Conservation (phyloP, 2,797 vertebrate species). For the Malacoraja senta region DNA sequence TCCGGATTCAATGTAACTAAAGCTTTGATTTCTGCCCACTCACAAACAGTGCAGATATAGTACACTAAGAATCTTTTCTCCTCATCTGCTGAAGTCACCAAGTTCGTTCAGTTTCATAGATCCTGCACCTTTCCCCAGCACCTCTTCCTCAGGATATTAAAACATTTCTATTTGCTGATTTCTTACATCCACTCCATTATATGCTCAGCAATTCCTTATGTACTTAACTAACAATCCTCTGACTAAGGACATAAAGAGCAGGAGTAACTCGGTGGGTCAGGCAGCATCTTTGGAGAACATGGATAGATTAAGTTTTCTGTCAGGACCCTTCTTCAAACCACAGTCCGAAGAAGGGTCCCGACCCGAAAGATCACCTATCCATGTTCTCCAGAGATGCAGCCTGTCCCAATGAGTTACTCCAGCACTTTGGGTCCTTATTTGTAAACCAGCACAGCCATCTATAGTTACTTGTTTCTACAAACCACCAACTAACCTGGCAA, state of each 20-base stretch:
- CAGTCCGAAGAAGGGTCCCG: too few relatives aligned
- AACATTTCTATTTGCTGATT: background rate
- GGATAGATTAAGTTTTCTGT: too few relatives aligned
- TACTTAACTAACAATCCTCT: background rate
- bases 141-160: background rate
- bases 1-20: background rate
- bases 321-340: too few relatives aligned
- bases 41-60: background rate
- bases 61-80: background rate
- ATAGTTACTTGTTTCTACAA: too few relatives aligned
- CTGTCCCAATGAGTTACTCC: too few relatives aligned
- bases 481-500: background rate
- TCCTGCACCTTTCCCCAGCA: background rate
- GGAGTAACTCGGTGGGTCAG: too few relatives aligned
- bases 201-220: background rate
- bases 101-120: background rate
- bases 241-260: too few relatives aligned
- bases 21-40: background rate
- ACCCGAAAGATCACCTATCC: too few relatives aligned
- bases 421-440: too few relatives aligned
- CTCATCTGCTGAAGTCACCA: background rate
- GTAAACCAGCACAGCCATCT: too few relatives aligned
- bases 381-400: too few relatives aligned
- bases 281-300: too few relatives aligned
- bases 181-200: background rate